Evolutionary conservation across 2,113 vertebrate species (phyloP).

Genomic region (Otis tarda): DNA sequence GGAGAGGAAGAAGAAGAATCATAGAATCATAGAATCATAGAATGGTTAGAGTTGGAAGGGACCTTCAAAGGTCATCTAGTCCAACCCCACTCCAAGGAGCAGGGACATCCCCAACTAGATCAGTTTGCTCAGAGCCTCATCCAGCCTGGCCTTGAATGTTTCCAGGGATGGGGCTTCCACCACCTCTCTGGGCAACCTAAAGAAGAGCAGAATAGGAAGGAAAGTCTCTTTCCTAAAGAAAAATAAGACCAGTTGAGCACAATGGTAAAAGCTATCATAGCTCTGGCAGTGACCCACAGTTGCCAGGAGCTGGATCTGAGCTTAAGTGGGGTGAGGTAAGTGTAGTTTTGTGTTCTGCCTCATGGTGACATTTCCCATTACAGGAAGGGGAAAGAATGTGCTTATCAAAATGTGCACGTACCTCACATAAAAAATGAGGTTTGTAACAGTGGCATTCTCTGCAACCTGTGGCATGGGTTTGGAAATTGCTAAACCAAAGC

Average conservation of each 20-base stretch:
- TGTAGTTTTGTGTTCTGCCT: background rate
- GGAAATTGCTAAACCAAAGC: background rate
- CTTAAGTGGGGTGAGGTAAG: background rate
- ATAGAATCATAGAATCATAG: background rate
- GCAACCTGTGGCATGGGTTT: background rate
- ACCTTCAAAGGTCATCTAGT: no score
- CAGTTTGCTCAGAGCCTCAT: no score
- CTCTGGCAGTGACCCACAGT: background rate
- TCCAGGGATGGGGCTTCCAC: no score
- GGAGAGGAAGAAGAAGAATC: background rate
- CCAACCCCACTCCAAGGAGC: no score
- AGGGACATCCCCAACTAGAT: no score
- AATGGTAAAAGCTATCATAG: background rate
- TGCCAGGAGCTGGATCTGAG: background rate
- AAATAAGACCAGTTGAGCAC: background rate
- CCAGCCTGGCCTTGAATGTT: no score
- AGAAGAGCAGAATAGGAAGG: background rate
- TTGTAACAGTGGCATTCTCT: background rate
- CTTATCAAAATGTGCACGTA: background rate
- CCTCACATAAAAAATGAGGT: background rate
- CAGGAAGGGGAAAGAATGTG: background rate
- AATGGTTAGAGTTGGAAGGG: no score
- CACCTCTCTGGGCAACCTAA: no score
- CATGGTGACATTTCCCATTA: background rate
- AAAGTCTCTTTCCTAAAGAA: background rate